Percentiles rank a stretch among this genome's conserved stretches.
Evolutionary conservation across 2,888 invertebrate species (phyloP).

Genomic region (Caradrina clavipalpis): DNA sequence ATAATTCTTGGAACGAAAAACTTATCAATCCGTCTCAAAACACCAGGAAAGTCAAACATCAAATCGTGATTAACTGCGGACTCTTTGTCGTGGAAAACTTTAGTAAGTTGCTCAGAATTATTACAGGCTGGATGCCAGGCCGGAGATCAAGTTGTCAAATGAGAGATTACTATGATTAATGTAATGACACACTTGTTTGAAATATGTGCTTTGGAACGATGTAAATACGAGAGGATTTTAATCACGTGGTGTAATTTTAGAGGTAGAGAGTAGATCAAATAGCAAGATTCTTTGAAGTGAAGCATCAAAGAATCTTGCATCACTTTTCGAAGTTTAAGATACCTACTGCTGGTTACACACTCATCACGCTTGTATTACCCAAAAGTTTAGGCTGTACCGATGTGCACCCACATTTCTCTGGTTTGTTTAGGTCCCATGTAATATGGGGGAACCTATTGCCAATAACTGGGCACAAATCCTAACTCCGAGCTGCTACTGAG

Average conservation of each 20-base stretch:
- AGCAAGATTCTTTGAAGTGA: background rate
- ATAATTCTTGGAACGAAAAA: slow-evolving; percentile 16
- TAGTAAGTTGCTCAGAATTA: slow-evolving; percentile 19
- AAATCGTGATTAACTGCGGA: slow-evolving; percentile 29
- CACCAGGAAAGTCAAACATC: slow-evolving; percentile 40
- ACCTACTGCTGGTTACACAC: too few species aligned
- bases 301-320: too few species aligned
- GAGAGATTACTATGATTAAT: slow-evolving; percentile 45
- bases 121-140: background rate
- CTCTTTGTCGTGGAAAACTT: slow-evolving; percentile 34
- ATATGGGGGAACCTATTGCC: too few species aligned
- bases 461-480: too few species aligned
- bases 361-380: too few species aligned
- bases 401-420: too few species aligned
- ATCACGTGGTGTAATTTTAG: background rate
- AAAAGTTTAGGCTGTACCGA: too few species aligned
- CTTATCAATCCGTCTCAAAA: slow-evolving; percentile 41
- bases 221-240: background rate
- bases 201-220: slow-evolving; percentile 2
- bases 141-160: slow-evolving; percentile 40
- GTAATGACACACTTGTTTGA: slow-evolving; percentile 1
- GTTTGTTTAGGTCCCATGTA: too few species aligned
- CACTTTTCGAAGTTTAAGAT: too few species aligned
- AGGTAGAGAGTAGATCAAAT: background rate
- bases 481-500: too few species aligned